Base-by-base conservation (phyloP, 2,797 vertebrate species). In the Urosaurus nigricauda region DNA sequence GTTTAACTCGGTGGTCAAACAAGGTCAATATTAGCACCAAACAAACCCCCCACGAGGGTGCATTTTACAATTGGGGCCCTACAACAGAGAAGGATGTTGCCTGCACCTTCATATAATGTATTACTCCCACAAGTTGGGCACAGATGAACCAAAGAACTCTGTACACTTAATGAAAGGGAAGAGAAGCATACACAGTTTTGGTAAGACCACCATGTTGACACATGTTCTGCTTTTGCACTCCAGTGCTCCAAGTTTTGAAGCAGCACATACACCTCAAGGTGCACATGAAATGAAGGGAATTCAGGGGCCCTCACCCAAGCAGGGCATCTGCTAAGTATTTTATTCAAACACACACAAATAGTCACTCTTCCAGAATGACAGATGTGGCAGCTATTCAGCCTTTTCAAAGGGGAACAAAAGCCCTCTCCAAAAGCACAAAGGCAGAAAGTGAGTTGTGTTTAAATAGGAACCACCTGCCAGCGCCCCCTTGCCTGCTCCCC, bases 331-430 rank as follows among this genome's bases (percentile, higher is more conserved):
- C 90, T 74, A 84, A 90, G 85, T 85, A 86, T 93, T 94, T 85
- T 92, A 89, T 85, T 87, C 71, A 89, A 71, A 88, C 71, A 12
- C 5, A 11, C 79, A 0, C 12, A 93, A 86, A 92, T 89, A 32
- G 86, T 89, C 75, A 12, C 92, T 94, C 87, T 90, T 92, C 91
- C 88, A 90, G 92, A 78, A 17, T 9, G 87, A 96, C 97, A 97
- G 97, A 97, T 97, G 96, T 94, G 85, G 94, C 94, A 85, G 92
- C 96, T 95, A 96, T 96, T 96, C 94, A 97, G 93, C 91, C 89
- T 88, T 95, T 95, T 95, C 93, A 94, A 87, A 92, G 86, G n/a
- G 88, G 91, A 94, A 97, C 96, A 97, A 97, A 96, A 96, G 96
- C 93, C 91, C 91, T 73, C 94, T 95, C 88, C 88, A 93, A 87